These are phyloP conservation scores for Epinotia ramella DNA, from an alignment of 2,888 invertebrate genomes.

Conservation along the genomic window DNA sequence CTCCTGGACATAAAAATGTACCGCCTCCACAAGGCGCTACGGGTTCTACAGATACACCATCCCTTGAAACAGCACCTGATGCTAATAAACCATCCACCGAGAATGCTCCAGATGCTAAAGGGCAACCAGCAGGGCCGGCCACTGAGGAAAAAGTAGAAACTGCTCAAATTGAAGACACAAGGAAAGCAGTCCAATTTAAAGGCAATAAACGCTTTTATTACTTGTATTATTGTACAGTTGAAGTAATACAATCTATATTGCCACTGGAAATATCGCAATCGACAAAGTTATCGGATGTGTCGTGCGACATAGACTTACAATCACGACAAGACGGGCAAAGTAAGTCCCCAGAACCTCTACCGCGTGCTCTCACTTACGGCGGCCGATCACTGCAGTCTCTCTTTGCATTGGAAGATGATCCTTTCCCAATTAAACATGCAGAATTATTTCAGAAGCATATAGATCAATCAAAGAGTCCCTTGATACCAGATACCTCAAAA, in stretches of 20 bases:
- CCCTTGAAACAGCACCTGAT: neutral
- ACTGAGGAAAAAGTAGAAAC: neutral
- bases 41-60: neutral
- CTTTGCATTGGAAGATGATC: neutral
- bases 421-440: neutral
- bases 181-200: neutral
- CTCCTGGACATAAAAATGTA: neutral
- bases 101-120: neutral
- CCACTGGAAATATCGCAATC: neutral
- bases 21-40: neutral
- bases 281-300: neutral
- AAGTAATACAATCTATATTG: neutral
- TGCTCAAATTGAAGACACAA: neutral
- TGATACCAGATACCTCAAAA: neutral
- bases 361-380: neutral
- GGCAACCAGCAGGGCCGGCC: neutral
- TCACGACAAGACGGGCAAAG: neutral
- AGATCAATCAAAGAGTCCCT: neutral
- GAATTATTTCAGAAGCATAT: neutral
- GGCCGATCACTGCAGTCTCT: conserved; percentile 1
- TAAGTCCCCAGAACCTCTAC: neutral
- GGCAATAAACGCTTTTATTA: conserved; percentile 12
- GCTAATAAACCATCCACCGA: neutral
- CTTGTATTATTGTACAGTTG: conserved; percentile 12
- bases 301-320: neutral